phyloP scores from a whole-genome alignment of 2,113 vertebrate genomes.

The Brevimyrus niger region DNA sequence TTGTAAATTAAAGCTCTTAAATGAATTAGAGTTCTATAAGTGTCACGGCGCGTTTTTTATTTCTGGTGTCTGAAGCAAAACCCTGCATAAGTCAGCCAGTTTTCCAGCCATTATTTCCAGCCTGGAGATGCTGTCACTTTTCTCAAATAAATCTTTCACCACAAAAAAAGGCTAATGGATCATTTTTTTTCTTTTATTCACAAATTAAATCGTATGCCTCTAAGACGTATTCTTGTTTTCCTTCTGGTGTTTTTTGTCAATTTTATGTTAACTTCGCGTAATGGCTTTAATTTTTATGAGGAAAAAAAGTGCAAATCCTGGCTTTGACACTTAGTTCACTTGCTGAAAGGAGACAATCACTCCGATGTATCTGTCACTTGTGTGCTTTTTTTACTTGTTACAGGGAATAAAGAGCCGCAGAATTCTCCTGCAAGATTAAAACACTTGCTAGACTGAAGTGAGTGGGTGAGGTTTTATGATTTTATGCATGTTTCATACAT shows the following conservation, averaged over 20 bases:
- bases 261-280: neutral
- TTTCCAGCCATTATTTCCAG: neutral
- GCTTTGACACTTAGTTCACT: neutral
- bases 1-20: slow-evolving; percentile 31
- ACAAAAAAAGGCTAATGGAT: neutral
- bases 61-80: slow-evolving; percentile 1
- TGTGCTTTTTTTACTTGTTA: neutral
- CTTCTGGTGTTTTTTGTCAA: neutral
- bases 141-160: neutral
- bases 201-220: neutral
- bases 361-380: neutral
- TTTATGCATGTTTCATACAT: neutral
- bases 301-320: neutral
- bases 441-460: neutral
- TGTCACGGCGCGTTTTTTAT: slow-evolving; percentile 35
- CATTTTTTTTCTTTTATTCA: neutral
- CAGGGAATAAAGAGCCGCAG: neutral
- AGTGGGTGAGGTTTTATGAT: neutral
- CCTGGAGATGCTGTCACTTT: neutral
- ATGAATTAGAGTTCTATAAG: slow-evolving; percentile 16
- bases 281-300: neutral
- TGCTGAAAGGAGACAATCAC: neutral
- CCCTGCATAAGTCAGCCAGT: neutral
- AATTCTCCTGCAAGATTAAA: neutral
- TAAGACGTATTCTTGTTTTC: neutral